Base-by-base conservation (phyloP, 1,140 invertebrate species). In the Atopsyche davidsoni region DNA sequence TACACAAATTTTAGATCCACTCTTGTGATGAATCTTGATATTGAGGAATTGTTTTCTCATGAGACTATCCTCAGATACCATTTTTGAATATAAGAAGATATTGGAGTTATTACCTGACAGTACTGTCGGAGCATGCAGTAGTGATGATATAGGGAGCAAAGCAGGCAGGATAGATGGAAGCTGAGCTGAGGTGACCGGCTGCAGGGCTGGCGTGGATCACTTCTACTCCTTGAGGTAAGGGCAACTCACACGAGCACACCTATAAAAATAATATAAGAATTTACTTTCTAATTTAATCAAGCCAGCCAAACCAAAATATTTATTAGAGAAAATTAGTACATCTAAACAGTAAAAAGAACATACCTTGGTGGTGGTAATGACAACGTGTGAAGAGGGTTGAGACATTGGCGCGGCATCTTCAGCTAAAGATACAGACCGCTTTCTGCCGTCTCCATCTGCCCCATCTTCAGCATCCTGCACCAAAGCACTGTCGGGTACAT, bases 91-190 rank as follows among this genome's bases (percentile, higher is more conserved):
- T 52, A 28, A 42, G 11, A 1, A 38, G 14, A 47, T 32, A n/a
- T n/a, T n/a, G n/a, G n/a, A n/a, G n/a, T n/a, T n/a, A n/a, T 53
- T 60, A 73, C 71, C 71, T 68, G 23, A 74, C 54, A 14, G 85
- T 79, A 49, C 87, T 90, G 64, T 96, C 92, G 21, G 89, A 89
- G 61, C 91, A 96, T 13, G 94, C 93, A 1, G 94, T 97, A 0
- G 92, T 86, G 38, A 98, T 78, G 38, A 95, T 89, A 63, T 98
- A 99, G 0, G 96, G 95, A 0, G 96, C 93, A 65, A 95, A 87
- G 70, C 95, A 98, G 32, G 94, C 94, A 14, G 96, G 94, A 73
- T 98, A 98, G 61, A 99, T 96, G 24, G 92, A 96, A 1, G 95
- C 92, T n/a, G 94, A 97, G 65, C 93, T 95, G 17, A 98, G 73